Conservation (phyloP, 1,140 invertebrate species). For the Caenorhabditis tropicalis region DNA sequence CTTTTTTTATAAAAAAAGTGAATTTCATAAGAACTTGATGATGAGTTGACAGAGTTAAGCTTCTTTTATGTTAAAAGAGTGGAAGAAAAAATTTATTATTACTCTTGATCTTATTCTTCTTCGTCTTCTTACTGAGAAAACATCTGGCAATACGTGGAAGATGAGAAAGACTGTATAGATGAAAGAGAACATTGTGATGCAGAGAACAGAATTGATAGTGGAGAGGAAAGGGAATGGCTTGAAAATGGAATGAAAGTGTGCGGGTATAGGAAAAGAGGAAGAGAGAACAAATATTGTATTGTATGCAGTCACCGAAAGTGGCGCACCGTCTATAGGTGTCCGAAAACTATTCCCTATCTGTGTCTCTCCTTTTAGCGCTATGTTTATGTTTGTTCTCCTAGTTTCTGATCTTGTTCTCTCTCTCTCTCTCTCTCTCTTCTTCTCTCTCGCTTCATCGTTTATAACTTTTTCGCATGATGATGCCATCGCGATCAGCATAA, state of each 20-base stretch:
- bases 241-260: constrained; percentile 14
- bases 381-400: neutral
- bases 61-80: too few species aligned
- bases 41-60: too few species aligned
- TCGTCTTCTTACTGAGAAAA: neutral
- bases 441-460: too few species aligned
- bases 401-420: constrained; percentile 11
- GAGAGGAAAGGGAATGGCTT: neutral
- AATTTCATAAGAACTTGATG: too few species aligned
- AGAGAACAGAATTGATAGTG: constrained; percentile 32
- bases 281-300: constrained; percentile 43
- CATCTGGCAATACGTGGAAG: neutral
- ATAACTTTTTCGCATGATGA: neutral
- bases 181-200: neutral
- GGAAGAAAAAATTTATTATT: too few species aligned
- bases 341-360: constrained; percentile 26
- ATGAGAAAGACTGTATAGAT: neutral
- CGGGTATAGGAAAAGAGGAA: neutral
- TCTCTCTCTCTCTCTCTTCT: neutral
- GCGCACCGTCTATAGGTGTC: constrained; percentile 33
- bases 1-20: too few species aligned
- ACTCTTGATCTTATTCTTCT: too few species aligned
- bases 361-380: neutral
- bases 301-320: constrained; percentile 42
- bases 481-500: constrained; percentile 23